Conservation (phyloP, 2,888 invertebrate genomes). For the Hetaerina titia region DNA sequence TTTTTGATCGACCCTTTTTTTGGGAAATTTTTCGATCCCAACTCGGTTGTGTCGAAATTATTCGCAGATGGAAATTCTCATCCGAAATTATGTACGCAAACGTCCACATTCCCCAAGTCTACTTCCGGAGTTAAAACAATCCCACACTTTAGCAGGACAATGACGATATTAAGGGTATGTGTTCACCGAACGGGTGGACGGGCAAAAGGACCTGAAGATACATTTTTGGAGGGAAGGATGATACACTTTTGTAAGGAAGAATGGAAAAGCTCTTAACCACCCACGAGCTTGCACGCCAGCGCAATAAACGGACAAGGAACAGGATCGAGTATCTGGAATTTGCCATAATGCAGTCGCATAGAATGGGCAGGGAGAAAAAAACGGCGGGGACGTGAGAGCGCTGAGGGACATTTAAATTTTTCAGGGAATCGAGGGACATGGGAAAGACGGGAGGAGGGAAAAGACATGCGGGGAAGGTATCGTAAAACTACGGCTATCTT, state of each 20-base stretch:
- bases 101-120: too few relatives aligned
- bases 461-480: neutral
- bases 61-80: too few relatives aligned
- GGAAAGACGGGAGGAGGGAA: neutral
- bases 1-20: too few relatives aligned
- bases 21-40: too few relatives aligned
- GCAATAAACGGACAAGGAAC: neutral
- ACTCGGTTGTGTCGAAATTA: too few relatives aligned
- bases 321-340: neutral
- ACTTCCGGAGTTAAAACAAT: too few relatives aligned
- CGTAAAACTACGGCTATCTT: constrained; percentile 3
- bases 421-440: neutral
- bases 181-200: too few relatives aligned
- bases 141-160: too few relatives aligned
- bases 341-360: neutral
- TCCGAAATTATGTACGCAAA: too few relatives aligned
- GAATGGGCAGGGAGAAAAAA: neutral
- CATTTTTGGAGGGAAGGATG: neutral
- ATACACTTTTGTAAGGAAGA: neutral
- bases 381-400: neutral
- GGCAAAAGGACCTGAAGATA: too few relatives aligned
- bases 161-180: too few relatives aligned
- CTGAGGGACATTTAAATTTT: neutral
- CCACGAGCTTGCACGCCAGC: neutral
- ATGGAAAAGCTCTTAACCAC: neutral